These are phyloP conservation scores for Heliconius ismenius DNA, from an alignment of 2,888 invertebrate species.

Conservation along the genomic window DNA sequence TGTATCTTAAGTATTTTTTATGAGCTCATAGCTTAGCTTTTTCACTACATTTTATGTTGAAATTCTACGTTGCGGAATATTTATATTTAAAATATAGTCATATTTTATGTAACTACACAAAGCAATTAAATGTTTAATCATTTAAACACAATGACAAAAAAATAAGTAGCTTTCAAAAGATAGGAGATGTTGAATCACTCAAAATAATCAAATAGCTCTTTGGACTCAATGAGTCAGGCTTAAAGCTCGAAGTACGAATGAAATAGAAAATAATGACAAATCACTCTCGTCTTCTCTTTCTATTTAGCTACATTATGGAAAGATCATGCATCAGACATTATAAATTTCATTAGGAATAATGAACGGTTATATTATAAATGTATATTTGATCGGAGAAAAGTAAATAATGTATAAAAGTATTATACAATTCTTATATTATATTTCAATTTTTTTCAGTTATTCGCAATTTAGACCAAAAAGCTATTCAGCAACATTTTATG, in stretches of 20 bases:
- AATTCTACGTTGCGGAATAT: not conserved
- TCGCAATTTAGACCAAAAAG: slow-evolving; percentile 31
- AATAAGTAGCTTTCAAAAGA: not conserved
- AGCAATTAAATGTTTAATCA: not conserved
- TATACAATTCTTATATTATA: too few species aligned
- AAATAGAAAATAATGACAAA: not conserved
- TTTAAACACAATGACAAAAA: not conserved
- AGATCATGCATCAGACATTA: too few species aligned
- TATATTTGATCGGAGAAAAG: too few species aligned
- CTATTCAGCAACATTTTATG: slow-evolving; percentile 34
- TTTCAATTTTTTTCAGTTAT: not conserved
- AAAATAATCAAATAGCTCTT: not conserved
- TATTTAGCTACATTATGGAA: not conserved
- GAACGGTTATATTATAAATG: too few species aligned
- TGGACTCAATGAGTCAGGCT: slow-evolving; percentile 7
- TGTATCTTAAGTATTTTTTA: not conserved
- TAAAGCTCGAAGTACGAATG: not conserved
- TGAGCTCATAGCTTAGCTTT: too few species aligned
- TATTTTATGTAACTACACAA: not conserved
- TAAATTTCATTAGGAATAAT: too few species aligned
- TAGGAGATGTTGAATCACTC: not conserved
- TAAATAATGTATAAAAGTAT: not conserved
- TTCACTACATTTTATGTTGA: too few species aligned
- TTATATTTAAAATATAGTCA: not conserved
- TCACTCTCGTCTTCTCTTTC: not conserved